phyloP scores from a whole-genome alignment of 2,113 vertebrate genomes.

The Aphyosemion australe region DNA sequence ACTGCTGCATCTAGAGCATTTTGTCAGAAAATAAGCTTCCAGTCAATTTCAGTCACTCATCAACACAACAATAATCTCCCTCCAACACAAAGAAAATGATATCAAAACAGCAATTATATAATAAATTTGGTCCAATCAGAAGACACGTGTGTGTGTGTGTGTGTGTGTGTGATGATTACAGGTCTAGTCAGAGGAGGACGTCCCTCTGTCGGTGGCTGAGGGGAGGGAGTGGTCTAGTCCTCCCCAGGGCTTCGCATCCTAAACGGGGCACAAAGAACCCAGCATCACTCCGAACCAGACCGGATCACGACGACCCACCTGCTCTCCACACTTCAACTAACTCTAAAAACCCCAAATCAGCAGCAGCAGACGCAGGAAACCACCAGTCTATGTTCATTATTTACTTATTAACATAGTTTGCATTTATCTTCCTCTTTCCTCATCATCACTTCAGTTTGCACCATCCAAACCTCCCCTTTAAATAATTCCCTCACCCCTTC shows the following conservation, averaged over 20 bases:
- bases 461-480: neutral
- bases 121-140: neutral
- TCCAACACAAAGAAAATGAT: too few species aligned
- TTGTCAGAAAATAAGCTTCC: too few species aligned
- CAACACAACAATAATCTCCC: too few species aligned
- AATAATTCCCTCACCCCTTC: constrained; percentile 9
- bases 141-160: neutral
- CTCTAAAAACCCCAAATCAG: neutral
- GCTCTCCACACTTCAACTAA: neutral
- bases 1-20: too few species aligned
- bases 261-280: constrained; percentile 3
- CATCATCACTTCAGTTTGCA: neutral
- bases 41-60: too few species aligned
- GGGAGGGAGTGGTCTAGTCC: constrained; percentile 58
- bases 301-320: too few species aligned
- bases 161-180: too few species aligned
- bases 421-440: neutral
- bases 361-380: too few species aligned
- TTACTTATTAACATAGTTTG: too few species aligned
- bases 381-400: too few species aligned
- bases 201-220: constrained; percentile 51
- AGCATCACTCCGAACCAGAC: neutral
- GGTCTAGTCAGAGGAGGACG: constrained; percentile 34
- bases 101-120: too few species aligned
- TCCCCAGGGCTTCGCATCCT: constrained; percentile 38